Evolutionary conservation across 2,113 vertebrate genomes (phyloP).

Genomic region (Sitta europaea): DNA sequence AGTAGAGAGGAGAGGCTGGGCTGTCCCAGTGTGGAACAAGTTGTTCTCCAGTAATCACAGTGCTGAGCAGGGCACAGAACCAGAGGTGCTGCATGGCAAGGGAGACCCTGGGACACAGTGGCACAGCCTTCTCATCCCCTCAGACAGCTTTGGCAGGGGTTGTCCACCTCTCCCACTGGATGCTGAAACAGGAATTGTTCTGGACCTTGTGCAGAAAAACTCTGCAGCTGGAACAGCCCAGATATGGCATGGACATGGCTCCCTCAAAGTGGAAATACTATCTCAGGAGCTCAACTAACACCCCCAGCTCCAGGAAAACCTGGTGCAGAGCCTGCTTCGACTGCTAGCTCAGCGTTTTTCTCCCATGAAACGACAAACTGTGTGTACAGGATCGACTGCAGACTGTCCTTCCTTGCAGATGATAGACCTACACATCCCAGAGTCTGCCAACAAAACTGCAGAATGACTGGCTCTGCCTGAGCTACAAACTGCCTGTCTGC

Average conservation of each 20-base stretch:
- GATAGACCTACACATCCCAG: not conserved
- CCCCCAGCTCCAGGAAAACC: not conserved
- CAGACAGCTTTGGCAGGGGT: not conserved
- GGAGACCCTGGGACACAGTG: not conserved
- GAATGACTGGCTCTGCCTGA: not conserved
- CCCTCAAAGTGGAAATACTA: not conserved
- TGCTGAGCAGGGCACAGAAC: not conserved
- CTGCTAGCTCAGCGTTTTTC: not conserved
- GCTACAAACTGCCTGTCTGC: not conserved
- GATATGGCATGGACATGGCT: not conserved
- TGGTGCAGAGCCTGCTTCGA: not conserved
- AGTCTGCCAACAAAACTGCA: not conserved
- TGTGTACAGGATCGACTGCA: not conserved
- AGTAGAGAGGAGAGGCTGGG: not conserved
- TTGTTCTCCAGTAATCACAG: not conserved
- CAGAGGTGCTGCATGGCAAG: not conserved
- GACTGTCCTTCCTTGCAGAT: not conserved
- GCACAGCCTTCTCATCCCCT: not conserved
- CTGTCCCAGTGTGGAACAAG: not conserved
- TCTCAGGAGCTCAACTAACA: not conserved
- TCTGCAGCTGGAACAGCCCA: not conserved
- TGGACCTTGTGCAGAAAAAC: not conserved
- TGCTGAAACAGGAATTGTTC: not conserved
- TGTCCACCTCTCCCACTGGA: not conserved
- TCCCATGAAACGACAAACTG: not conserved